These are phyloP conservation scores for Hoplodrina ambigua DNA, from an alignment of 2,888 invertebrate genomes.

Conservation along the genomic window DNA sequence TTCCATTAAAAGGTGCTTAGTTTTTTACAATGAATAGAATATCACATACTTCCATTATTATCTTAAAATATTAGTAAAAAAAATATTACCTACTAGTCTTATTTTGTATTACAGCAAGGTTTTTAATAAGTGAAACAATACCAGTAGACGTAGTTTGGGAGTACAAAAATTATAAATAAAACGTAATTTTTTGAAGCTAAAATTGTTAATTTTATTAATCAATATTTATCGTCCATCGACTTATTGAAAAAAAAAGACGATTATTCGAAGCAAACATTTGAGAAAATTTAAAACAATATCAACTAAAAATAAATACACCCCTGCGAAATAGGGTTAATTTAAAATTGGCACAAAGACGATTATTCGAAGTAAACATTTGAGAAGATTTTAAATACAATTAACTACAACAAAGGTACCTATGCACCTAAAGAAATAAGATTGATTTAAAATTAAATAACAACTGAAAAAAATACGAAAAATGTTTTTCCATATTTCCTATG, in stretches of 20 bases:
- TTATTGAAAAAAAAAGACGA: slow-evolving; percentile 34
- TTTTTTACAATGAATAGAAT: slow-evolving; percentile 65
- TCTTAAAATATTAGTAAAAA: slow-evolving; percentile 66
- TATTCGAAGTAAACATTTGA: too few relatives aligned
- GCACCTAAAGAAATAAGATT: slow-evolving; percentile 26
- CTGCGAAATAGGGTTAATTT: too few relatives aligned
- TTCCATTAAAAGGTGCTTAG: slow-evolving; percentile 81
- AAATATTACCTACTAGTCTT: slow-evolving; percentile 82
- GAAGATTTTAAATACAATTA: too few relatives aligned
- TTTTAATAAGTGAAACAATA: slow-evolving; percentile 53
- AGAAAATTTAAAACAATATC: neutral
- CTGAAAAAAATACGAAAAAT: neutral
- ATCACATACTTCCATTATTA: slow-evolving; percentile 76
- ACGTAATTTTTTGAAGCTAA: slow-evolving; percentile 20
- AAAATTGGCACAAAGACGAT: neutral
- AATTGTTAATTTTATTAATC: neutral
- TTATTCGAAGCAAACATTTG: slow-evolving; percentile 17
- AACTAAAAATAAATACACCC: neutral
- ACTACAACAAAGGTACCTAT: too few relatives aligned
- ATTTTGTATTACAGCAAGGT: slow-evolving; percentile 67
- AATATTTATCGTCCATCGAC: slow-evolving; percentile 5
- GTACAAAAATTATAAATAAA: slow-evolving; percentile 17
- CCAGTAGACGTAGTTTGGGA: slow-evolving; percentile 51
- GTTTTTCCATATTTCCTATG: neutral
- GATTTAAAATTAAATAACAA: neutral